These are phyloP conservation scores for Pollimyrus isidori DNA, from an alignment of 2,113 vertebrate genomes.

Conservation along the genomic window DNA sequence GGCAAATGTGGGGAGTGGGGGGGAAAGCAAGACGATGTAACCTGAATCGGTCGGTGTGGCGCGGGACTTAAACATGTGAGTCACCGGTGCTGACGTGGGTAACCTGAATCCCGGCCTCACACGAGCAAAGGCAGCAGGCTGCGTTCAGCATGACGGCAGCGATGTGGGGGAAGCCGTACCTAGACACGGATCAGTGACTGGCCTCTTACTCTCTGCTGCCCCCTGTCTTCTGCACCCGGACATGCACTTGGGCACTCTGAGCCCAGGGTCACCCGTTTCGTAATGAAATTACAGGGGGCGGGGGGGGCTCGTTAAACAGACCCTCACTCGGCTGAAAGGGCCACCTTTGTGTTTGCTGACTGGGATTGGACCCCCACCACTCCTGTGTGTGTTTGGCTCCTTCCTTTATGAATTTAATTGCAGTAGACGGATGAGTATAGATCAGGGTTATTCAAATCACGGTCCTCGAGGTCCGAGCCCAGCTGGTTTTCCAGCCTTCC, in stretches of 20 bases:
- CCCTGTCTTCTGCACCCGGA: slow-evolving; percentile 17
- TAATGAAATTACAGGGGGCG: slow-evolving; percentile 52
- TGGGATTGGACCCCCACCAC: slow-evolving; percentile 57
- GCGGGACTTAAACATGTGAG: background rate
- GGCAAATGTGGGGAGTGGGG: background rate
- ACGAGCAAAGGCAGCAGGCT: background rate
- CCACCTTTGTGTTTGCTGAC: slow-evolving; percentile 64
- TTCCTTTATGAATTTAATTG: slow-evolving; percentile 29
- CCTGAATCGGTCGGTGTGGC: background rate
- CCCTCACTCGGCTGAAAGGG: slow-evolving; percentile 57
- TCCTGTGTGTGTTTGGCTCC: slow-evolving; percentile 57
- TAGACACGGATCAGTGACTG: background rate
- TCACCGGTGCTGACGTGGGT: background rate
- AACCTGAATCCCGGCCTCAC: background rate
- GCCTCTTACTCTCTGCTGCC: background rate
- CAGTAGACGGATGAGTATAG: background rate
- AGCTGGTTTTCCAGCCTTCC: too few relatives aligned
- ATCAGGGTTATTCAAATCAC: too few relatives aligned
- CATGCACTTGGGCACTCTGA: slow-evolving; percentile 24
- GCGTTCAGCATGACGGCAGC: background rate
- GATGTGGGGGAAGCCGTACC: background rate
- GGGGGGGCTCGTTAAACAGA: slow-evolving; percentile 57
- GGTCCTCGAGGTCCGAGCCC: too few relatives aligned
- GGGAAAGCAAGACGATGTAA: background rate
- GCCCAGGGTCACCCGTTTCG: slow-evolving; percentile 43